Percentiles rank a stretch among this genome's conserved stretches.
Conservation (phyloP, 2,797 vertebrate species). For the Kryptopterus vitreolus region DNA sequence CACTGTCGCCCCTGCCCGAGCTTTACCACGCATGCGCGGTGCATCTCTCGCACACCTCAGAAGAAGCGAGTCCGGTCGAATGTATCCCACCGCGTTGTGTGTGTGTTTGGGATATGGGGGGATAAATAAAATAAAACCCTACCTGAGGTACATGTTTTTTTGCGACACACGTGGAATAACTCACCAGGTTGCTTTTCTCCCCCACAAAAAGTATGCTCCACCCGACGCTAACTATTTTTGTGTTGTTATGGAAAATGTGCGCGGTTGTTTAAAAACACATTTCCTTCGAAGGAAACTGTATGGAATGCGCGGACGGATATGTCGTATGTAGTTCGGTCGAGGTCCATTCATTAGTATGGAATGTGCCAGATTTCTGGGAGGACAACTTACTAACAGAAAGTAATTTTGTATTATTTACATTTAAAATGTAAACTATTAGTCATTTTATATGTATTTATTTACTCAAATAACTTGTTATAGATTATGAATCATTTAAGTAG, state of each 20-base stretch:
- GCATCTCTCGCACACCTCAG: slow-evolving; percentile 32
- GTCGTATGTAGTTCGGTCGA: slow-evolving; percentile 52
- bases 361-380: slow-evolving; percentile 61
- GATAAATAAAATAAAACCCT: slow-evolving; percentile 72
- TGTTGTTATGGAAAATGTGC: neutral
- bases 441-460: neutral
- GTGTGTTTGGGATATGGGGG: too few relatives aligned
- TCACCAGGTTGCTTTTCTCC: neutral
- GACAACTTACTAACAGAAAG: slow-evolving; percentile 56
- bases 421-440: neutral
- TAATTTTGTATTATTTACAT: slow-evolving; percentile 39
- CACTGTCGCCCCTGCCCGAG: slow-evolving; percentile 29
- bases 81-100: slow-evolving; percentile 76
- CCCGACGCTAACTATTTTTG: neutral
- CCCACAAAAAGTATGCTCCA: neutral
- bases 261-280: neutral
- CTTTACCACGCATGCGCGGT: slow-evolving; percentile 6
- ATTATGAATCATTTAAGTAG: too few relatives aligned
- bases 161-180: neutral
- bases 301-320: slow-evolving; percentile 56
- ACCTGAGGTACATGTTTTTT: slow-evolving; percentile 14
- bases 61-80: slow-evolving; percentile 56
- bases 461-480: too few relatives aligned
- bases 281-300: slow-evolving; percentile 11
- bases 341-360: slow-evolving; percentile 69